Evolutionary conservation across 2,113 vertebrate genomes (phyloP).

Genomic region (Solea senegalensis): DNA sequence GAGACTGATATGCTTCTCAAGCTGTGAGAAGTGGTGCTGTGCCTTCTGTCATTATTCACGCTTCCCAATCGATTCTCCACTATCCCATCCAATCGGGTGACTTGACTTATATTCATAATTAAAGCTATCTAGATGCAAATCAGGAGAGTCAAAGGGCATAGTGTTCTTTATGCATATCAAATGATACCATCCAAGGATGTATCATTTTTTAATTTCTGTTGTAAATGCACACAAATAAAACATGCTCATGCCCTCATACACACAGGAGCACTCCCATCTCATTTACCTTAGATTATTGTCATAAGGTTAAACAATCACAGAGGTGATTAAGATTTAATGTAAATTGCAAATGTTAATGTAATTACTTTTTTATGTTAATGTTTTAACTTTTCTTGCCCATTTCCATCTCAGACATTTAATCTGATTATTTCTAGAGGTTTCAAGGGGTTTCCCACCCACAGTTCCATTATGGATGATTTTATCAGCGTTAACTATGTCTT

Average conservation of each 20-base stretch:
- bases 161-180: slow-evolving; percentile 65
- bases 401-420: slow-evolving; percentile 37
- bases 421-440: slow-evolving; percentile 12
- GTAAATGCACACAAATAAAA: slow-evolving; percentile 32
- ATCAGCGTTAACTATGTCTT: slow-evolving; percentile 18
- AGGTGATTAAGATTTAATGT: slow-evolving; percentile 46
- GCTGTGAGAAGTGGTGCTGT: slow-evolving; percentile 64
- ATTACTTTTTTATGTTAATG: slow-evolving; percentile 51
- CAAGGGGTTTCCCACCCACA: not conserved
- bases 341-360: slow-evolving; percentile 56
- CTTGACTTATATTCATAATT: slow-evolving; percentile 85
- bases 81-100: slow-evolving; percentile 74
- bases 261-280: slow-evolving; percentile 12
- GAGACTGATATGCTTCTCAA: slow-evolving; percentile 51
- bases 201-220: slow-evolving; percentile 33
- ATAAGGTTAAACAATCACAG: slow-evolving; percentile 51
- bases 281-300: slow-evolving; percentile 42
- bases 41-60: slow-evolving; percentile 81
- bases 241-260: slow-evolving; percentile 9
- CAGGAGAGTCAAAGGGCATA: slow-evolving; percentile 72
- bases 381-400: slow-evolving; percentile 31
- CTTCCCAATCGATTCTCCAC: slow-evolving; percentile 81
- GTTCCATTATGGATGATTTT: slow-evolving; percentile 29
- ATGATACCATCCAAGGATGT: slow-evolving; percentile 46
- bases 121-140: slow-evolving; percentile 87